Evolutionary conservation across 2,113 vertebrate genomes (phyloP).

Genomic region (Plecotus auritus): DNA sequence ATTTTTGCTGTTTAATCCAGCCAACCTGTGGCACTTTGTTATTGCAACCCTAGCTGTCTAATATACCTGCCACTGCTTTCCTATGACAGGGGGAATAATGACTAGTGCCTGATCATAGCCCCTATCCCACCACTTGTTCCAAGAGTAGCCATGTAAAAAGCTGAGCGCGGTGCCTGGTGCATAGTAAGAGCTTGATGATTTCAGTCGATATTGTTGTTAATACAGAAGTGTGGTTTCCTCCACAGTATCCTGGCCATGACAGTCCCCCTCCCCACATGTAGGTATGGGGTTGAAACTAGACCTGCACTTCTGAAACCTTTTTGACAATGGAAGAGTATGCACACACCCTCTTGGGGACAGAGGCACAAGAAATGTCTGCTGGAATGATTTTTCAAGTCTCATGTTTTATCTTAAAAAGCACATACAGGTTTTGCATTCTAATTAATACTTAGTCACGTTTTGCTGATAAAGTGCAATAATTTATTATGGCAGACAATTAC

Average conservation of each 20-base stretch:
- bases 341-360: background rate
- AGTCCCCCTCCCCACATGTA: background rate
- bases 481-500: background rate
- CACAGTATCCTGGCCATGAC: background rate
- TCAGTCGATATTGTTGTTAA: background rate
- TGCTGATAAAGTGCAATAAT: background rate
- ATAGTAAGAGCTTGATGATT: background rate
- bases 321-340: background rate
- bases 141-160: background rate
- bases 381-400: background rate
- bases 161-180: background rate
- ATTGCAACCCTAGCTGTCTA: background rate
- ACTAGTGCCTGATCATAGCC: too few relatives aligned
- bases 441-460: background rate
- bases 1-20: background rate
- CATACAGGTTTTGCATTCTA: background rate
- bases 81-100: background rate
- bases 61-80: background rate
- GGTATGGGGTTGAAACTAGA: background rate
- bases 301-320: background rate
- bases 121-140: background rate
- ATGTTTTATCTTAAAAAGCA: background rate
- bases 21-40: background rate
- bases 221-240: background rate
- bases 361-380: background rate